Percentiles rank a stretch among this genome's conserved stretches.
phyloP scores from a whole-genome alignment of 2,888 invertebrate genomes.

The Dryobotodes eremita region DNA sequence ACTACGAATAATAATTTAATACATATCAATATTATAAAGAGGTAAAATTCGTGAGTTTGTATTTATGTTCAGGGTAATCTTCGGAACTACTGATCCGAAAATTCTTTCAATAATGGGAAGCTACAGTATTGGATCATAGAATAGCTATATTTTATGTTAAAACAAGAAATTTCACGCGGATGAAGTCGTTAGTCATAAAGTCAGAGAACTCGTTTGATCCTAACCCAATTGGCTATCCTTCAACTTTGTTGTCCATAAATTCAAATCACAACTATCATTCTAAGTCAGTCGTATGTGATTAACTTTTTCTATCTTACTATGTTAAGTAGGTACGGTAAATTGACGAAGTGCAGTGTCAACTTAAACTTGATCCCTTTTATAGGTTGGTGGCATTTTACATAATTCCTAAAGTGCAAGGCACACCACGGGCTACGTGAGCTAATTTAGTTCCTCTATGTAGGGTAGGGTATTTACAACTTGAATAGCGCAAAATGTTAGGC shows the following conservation, averaged over 20 bases:
- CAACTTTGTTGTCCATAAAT: background rate
- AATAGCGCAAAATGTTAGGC: background rate
- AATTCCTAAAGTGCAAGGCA: background rate
- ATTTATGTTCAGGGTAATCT: no score
- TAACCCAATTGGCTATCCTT: background rate
- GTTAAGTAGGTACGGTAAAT: background rate
- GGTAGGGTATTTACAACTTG: constrained; percentile 2
- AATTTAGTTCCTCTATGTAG: background rate
- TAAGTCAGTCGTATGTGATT: background rate
- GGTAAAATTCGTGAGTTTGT: no score
- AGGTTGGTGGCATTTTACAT: background rate
- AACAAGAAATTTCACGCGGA: no score
- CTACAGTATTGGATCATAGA: no score
- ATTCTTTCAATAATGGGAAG: no score
- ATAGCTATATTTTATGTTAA: no score
- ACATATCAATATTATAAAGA: no score
- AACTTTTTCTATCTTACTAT: background rate
- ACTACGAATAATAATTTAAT: no score
- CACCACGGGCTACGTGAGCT: background rate
- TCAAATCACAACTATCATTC: background rate
- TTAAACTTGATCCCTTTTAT: background rate
- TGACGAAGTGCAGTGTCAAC: background rate
- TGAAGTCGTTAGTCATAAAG: background rate
- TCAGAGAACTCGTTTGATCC: background rate
- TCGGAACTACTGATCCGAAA: no score